Conservation (phyloP, 2,797 vertebrate species). For the Spinus olivaceus region DNA sequence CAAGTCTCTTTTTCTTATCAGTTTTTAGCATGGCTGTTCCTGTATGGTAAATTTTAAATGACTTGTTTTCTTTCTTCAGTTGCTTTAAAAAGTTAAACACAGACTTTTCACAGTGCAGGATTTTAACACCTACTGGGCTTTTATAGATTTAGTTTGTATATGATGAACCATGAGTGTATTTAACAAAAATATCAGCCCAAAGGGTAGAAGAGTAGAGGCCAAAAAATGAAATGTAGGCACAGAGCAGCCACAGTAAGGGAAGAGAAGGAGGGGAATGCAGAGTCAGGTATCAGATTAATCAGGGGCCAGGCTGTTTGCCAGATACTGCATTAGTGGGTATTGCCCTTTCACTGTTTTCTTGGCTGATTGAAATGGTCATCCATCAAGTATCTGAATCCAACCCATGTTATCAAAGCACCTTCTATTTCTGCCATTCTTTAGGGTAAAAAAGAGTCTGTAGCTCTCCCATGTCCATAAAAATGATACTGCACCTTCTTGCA, state of each 20-base stretch:
- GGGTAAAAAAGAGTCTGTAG: background rate
- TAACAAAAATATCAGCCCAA: background rate
- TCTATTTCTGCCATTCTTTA: background rate
- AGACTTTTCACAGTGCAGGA: background rate
- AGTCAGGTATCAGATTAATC: slow-evolving; percentile 77
- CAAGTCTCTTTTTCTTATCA: background rate
- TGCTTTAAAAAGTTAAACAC: background rate
- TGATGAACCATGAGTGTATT: background rate
- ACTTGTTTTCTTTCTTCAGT: background rate
- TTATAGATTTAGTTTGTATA: background rate
- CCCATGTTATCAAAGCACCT: slow-evolving; percentile 28
- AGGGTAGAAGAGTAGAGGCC: background rate
- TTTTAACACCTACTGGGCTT: background rate
- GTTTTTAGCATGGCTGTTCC: background rate
- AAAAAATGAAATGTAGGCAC: background rate
- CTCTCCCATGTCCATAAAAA: background rate
- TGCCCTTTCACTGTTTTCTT: slow-evolving; percentile 52
- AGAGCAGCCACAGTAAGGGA: background rate
- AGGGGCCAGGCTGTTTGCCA: slow-evolving; percentile 78
- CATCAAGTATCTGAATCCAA: slow-evolving; percentile 11
- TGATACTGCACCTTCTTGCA: background rate
- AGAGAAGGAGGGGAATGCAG: background rate
- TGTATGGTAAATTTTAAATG: background rate
- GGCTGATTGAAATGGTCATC: slow-evolving; percentile 10
- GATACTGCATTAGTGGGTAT: slow-evolving; percentile 77